Base-by-base conservation (phyloP, 2,888 invertebrate genomes). In the Agrotis exclamationis region DNA sequence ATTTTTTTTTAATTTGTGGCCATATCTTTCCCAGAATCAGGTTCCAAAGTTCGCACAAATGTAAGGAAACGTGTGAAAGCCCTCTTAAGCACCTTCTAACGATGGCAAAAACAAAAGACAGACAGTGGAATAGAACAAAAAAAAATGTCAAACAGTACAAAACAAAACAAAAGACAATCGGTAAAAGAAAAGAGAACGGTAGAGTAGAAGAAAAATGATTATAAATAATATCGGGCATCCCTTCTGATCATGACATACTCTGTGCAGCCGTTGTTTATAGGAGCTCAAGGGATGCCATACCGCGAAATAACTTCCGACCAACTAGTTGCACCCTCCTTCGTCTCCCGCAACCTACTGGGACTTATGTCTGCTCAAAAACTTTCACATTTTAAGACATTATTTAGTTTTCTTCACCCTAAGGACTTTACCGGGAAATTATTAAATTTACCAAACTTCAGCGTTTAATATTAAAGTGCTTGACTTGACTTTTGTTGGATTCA, bases 331-430 rank as follows among this genome's bases (percentile, higher is more conserved):
- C 84, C 80, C 80, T 77, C 74, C 58, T 54, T 39, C 59, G 60
- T 39, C 57, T 57, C 71, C 62, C 57, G 65, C 76, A 24, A 82
- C 84, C 92, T 88, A 77, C 73, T 60, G 92, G 92, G 91, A 91
- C 87, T 83, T 85, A 86, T 87, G 84, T 82, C 63, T 75, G 62
- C 65, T 81, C 79, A 83, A 88, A 93, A 95, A 94, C 93, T 94
- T 94, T 88, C 89, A 90, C 94, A 92, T 94, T 93, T 92, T 91
- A 92, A 93, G 93, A 93, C 89, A 87, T 93, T 92, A 91, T 90
- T 90, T 91, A 90, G 91, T 92, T 92, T 90, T 83, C 82, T 59
- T 64, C 70, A 85, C 88, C 89, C 88, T 68, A 56, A 81, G 88
- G 92, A 87, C 87, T 80, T 80, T 60, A 82, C 69, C 79, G 82